These are phyloP conservation scores for Lasiurus borealis DNA, from an alignment of 2,113 vertebrate genomes.

Conservation along the genomic window DNA sequence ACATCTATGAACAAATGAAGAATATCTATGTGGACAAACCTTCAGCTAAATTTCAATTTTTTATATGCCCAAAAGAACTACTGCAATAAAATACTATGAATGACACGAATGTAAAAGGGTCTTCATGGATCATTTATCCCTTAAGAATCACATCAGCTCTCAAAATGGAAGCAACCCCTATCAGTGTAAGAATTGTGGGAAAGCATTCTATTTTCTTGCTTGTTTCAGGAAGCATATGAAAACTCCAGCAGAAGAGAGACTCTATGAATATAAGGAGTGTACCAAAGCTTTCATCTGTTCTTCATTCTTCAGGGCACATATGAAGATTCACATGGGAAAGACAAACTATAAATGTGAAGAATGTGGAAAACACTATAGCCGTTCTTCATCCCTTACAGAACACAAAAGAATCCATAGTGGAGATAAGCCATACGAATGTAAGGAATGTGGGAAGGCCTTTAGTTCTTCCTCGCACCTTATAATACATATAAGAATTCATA, in stretches of 20 bases:
- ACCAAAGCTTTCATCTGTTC: constrained; percentile 70
- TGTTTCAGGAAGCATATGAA: constrained; percentile 76
- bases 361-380: constrained; percentile 74
- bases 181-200: constrained; percentile 71
- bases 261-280: constrained; percentile 71
- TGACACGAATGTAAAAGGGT: constrained; percentile 1
- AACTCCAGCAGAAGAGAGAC: constrained; percentile 64
- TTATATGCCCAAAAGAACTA: not conserved
- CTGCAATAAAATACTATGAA: constrained; percentile 28
- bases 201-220: constrained; percentile 69
- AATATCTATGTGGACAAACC: constrained; percentile 7
- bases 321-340: constrained; percentile 68
- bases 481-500: constrained; percentile 76
- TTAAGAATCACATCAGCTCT: constrained; percentile 59
- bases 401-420: constrained; percentile 78
- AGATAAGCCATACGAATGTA: constrained; percentile 77
- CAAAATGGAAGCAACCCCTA: constrained; percentile 69
- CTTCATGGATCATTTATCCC: constrained; percentile 42
- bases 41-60: constrained; percentile 18
- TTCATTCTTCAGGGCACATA: constrained; percentile 67
- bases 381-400: constrained; percentile 74
- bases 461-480: constrained; percentile 75
- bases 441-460: constrained; percentile 80
- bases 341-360: constrained; percentile 56
- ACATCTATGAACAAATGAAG: constrained; percentile 19